phyloP scores from a whole-genome alignment of 2,888 invertebrate genomes.

The Alcis repandata region DNA sequence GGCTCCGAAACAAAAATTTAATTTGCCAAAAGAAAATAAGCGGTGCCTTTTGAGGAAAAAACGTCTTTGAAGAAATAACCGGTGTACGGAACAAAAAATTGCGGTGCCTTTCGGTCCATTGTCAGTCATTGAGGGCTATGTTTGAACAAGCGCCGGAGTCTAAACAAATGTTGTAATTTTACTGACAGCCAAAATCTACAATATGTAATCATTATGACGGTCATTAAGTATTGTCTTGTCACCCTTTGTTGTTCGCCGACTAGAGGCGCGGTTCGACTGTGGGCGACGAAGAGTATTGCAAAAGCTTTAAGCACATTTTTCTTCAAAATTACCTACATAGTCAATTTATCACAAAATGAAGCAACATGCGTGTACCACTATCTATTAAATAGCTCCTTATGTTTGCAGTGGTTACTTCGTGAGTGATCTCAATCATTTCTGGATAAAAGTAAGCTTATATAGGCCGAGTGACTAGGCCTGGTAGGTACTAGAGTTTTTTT shows the following conservation, averaged over 20 bases:
- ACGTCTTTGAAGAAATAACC: constrained; percentile 35
- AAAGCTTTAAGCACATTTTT: no score
- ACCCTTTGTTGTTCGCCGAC: constrained; percentile 75
- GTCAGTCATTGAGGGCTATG: constrained; percentile 42
- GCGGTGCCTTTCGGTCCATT: constrained; percentile 46
- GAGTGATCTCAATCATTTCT: no score
- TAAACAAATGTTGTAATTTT: constrained; percentile 55
- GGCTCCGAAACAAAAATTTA: constrained; percentile 41
- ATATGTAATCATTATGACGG: constrained; percentile 76
- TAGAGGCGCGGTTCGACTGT: constrained; percentile 55
- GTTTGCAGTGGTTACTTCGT: no score
- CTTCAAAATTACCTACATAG: no score
- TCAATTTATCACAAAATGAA: no score
- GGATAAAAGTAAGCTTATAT: no score
- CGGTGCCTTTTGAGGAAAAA: constrained; percentile 34
- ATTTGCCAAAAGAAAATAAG: constrained; percentile 38
- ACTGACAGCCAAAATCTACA: constrained; percentile 69
- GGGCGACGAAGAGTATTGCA: constrained; percentile 39
- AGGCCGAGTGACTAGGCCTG: no score
- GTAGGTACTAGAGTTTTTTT: no score
- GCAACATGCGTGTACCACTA: no score
- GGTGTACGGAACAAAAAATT: constrained; percentile 36
- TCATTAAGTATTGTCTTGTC: constrained; percentile 80
- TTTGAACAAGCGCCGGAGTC: constrained; percentile 56
- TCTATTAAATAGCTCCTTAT: no score